These are phyloP conservation scores for Edolisoma coerulescens DNA, from an alignment of 2,113 vertebrate species.

Conservation along the genomic window DNA sequence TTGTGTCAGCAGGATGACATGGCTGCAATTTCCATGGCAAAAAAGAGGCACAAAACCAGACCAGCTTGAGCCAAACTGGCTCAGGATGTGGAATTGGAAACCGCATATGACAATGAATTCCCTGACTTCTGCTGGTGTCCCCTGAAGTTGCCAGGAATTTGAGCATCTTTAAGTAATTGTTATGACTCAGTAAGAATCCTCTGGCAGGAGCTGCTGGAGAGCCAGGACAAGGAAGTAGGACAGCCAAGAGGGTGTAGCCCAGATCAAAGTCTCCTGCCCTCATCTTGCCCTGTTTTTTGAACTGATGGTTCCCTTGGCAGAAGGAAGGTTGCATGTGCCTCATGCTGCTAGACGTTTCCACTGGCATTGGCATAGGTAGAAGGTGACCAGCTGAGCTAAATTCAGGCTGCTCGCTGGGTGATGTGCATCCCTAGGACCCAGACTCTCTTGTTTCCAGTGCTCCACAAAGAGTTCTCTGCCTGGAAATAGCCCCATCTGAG, in stretches of 20 bases:
- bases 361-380: background rate
- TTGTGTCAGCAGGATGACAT: background rate
- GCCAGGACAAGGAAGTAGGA: background rate
- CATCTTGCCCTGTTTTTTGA: background rate
- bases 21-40: constrained; percentile 1
- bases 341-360: background rate
- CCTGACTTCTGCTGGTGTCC: background rate
- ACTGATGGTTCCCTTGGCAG: background rate
- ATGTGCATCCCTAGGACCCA: background rate
- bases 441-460: background rate
- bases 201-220: constrained; percentile 22
- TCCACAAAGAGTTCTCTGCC: background rate
- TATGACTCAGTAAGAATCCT: constrained; percentile 12
- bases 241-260: background rate
- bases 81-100: background rate
- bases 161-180: constrained; percentile 56
- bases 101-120: background rate
- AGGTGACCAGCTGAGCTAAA: background rate
- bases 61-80: constrained; percentile 20
- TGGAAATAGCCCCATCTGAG: background rate
- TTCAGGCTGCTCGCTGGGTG: background rate
- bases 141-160: constrained; percentile 30
- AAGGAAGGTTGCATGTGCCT: background rate
- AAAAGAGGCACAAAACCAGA: background rate
- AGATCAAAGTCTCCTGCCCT: constrained; percentile 5